A percentile compares a stretch with the other conserved stretches of the same genome.
These are phyloP conservation scores for Cantharis nigra DNA, from an alignment of 2,888 invertebrate species.

Conservation along the genomic window DNA sequence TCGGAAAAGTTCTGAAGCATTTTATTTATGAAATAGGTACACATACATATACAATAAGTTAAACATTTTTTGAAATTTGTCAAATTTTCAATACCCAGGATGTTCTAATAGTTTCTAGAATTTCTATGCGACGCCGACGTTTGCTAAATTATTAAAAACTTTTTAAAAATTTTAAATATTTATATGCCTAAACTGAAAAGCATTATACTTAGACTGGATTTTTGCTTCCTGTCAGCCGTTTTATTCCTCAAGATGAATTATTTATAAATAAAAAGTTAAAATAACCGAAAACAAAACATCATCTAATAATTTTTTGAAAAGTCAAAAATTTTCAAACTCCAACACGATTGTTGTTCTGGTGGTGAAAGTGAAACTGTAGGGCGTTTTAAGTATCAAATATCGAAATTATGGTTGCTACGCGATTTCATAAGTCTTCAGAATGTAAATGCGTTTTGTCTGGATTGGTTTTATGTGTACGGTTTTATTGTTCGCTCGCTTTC, in stretches of 20 bases:
- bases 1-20: background rate
- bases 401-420: conserved; percentile 19
- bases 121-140: background rate
- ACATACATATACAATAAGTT: too few relatives aligned
- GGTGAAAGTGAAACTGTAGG: conserved; percentile 18
- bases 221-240: background rate
- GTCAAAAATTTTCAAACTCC: background rate
- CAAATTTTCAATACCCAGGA: background rate
- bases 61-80: background rate
- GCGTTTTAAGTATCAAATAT: conserved; percentile 26
- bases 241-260: background rate
- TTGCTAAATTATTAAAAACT: background rate
- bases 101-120: background rate
- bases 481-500: conserved; percentile 8
- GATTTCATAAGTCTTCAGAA: conserved; percentile 22
- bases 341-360: background rate
- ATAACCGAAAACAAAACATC: background rate
- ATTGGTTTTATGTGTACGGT: conserved; percentile 9
- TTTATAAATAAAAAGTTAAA: too few relatives aligned
- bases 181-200: too few relatives aligned
- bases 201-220: too few relatives aligned
- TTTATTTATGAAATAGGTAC: background rate
- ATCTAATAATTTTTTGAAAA: background rate
- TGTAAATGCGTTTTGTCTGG: conserved; percentile 10
- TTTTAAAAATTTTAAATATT: background rate